phyloP scores from a whole-genome alignment of 2,888 invertebrate genomes.

The Melinaea marsaeus region DNA sequence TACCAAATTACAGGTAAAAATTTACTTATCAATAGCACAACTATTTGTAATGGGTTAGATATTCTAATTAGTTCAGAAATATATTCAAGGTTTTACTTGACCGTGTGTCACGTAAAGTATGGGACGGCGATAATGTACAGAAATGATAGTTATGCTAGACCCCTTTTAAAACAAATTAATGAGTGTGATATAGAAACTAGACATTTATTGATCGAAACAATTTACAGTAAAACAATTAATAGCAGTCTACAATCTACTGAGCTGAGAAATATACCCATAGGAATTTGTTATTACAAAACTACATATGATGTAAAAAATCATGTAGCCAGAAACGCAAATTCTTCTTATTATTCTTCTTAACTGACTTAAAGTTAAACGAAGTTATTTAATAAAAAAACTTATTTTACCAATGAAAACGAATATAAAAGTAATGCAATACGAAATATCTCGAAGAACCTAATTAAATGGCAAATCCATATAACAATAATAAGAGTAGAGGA shows the following conservation, averaged over 20 bases:
- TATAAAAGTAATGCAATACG: neutral
- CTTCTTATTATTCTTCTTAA: too few relatives aligned
- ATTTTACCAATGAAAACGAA: neutral
- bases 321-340: too few relatives aligned
- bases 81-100: neutral
- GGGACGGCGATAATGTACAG: constrained; percentile 42
- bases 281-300: too few relatives aligned
- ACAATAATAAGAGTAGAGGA: constrained; percentile 8
- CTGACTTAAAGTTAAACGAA: too few relatives aligned
- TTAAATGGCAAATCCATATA: constrained; percentile 2
- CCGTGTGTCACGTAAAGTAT: constrained; percentile 39
- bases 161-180: constrained; percentile 46
- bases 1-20: too few relatives aligned
- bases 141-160: constrained; percentile 49
- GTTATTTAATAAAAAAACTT: too few relatives aligned
- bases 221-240: neutral
- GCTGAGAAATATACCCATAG: too few relatives aligned
- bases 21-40: too few relatives aligned
- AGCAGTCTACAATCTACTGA: neutral
- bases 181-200: constrained; percentile 48
- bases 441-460: neutral
- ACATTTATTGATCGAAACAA: constrained; percentile 43
- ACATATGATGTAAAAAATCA: too few relatives aligned
- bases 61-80: neutral
- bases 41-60: too few relatives aligned